phyloP scores from a whole-genome alignment of 2,888 invertebrate species.

The Diadegma fenestrale region DNA sequence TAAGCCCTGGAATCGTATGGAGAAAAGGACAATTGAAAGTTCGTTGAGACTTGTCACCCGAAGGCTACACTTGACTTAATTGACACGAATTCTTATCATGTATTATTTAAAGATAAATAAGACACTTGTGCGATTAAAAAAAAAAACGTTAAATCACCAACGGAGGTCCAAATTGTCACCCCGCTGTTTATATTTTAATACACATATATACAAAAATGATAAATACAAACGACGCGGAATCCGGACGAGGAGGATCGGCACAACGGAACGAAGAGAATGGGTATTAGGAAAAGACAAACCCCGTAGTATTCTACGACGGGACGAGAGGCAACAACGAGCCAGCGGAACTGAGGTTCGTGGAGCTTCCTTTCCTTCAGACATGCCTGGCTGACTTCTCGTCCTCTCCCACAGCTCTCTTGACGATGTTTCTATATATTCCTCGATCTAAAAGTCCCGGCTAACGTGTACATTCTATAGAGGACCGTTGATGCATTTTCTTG shows the following conservation, averaged over 20 bases:
- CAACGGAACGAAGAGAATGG: conserved; percentile 41
- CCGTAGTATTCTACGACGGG: conserved; percentile 49
- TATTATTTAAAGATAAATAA: not conserved
- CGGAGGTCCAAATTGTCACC: not conserved
- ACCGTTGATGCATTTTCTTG: conserved; percentile 29
- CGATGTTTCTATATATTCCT: conserved; percentile 51
- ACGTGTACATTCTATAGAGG: conserved; percentile 26
- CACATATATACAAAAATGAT: not conserved
- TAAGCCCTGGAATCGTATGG: not conserved
- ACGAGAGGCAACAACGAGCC: conserved; percentile 78
- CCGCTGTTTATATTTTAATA: no score
- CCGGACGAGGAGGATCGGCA: conserved; percentile 47
- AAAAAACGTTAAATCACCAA: not conserved
- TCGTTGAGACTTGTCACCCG: not conserved
- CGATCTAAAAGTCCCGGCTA: conserved; percentile 40
- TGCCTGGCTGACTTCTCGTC: conserved; percentile 82
- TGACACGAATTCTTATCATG: not conserved
- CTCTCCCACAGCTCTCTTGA: conserved; percentile 82
- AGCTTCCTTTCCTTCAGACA: conserved; percentile 84
- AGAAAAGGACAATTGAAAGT: not conserved
- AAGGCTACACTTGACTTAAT: not conserved
- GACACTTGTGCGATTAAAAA: no score
- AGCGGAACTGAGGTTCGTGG: conserved; percentile 85
- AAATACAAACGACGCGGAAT: conserved; percentile 37
- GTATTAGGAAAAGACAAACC: conserved; percentile 65